Evolutionary conservation across 1,140 invertebrate genomes (phyloP), one percentile per base, ranked within the genome.

Genomic region (Antheraea pernyi): DNA sequence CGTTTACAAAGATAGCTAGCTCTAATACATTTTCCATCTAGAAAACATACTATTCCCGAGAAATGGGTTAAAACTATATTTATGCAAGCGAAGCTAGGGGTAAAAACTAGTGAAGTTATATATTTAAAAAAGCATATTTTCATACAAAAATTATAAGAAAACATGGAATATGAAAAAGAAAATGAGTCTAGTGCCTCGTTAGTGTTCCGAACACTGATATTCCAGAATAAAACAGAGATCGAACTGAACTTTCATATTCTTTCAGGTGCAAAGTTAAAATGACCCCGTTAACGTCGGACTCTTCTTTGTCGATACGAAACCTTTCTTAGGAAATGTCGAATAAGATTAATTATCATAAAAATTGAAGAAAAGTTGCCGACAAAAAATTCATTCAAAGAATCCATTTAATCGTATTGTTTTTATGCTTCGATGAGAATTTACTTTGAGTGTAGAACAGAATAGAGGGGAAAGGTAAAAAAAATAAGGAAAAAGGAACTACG

Each of bases 281-380:
- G 80, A 81, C 76, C 79, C 82, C 77, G 81, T 81, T 77, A 72
- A 71, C 70, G 68, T 67, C 73, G 72, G 71, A 68, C 72, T 69
- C 67, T 76, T 73, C 76, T 81, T 81, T 82, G 77, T 82, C 73
- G 79, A 81, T 69, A 59, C n/a, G 60, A 73, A 80, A 77, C 75
- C 71, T 71, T 76, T 73, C 66, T 78, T 77, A 74, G 70, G 72
- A 77, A 77, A 78, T 76, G 76, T 84, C 81, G 76, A 82, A 79
- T 73, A 80, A 81, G 80, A 84, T 84, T 82, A 84, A 84, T 84
- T 82, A 81, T 71, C 72, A 75, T 74, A 73, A 73, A 78, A 80
- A 81, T 82, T 72, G 80, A 78, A 76, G 61, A 39, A 65, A 62
- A 67, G 71, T 72, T 71, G 71, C 63, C 59, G 39, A 61, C 30